Base-by-base conservation (phyloP, 2,888 invertebrate genomes). In the Matsumyia berberina region DNA sequence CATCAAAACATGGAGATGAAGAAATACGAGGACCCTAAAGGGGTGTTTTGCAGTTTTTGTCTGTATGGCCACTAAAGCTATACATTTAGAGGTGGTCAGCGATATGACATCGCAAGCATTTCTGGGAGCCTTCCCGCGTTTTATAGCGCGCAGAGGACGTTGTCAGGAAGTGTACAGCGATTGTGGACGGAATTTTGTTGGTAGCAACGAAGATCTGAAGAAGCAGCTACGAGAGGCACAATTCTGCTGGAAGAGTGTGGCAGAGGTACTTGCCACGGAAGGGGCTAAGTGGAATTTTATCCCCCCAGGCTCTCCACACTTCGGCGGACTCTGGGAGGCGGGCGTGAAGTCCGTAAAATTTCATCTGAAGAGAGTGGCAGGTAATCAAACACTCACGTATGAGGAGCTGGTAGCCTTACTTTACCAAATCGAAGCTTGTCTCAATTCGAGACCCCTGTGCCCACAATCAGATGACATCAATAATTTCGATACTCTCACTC, bases 41-140 rank as follows among this genome's bases (percentile, higher is more conserved):
- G 37, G 24, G 24, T 24, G 4, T 4, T 24, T 24, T 24, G 24
- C 57, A 3, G 2, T 87, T 31, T 87, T 83, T 33, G 37, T 72
- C 17, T 83, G 86, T 35, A 70, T 87, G 31, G n/a, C 66, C 3
- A 82, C 86, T 0, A 86, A 86, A 19, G 86, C 86, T 0, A 35
- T 83, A 29, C 86, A 87, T 67, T 24, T 86, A 1, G 86, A 87
- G 33, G 17, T 83, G 1, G 86, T 86, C 1, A 31, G 29, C 0
- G 83, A 78, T 29, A 44, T 87, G 17, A 72, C 86, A 3, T 69
- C 83, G 1, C 46, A 78, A 17, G 46, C 55, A 11, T 86, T 87
- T 44, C 12, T 87, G 24, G 39, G 39, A 37, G 58, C 58, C 4
- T 19, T 58, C 9, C 39, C 39, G 11, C 0, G 58, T 0, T 58